Evolutionary conservation across 2,113 vertebrate species (phyloP).

Genomic region (Promerops cafer): DNA sequence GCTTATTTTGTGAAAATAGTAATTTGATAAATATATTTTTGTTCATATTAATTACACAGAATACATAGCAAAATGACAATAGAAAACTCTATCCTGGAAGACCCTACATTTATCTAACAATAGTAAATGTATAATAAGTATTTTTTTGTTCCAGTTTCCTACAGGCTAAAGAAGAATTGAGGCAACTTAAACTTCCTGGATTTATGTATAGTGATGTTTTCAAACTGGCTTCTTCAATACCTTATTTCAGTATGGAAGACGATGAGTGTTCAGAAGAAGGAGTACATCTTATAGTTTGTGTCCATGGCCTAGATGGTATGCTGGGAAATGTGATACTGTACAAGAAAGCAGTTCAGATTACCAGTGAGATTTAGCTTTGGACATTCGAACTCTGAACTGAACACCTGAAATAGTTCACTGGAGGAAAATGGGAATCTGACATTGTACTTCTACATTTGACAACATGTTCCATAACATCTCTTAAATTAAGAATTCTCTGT

Average conservation of each 20-base stretch:
- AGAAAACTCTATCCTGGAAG: not conserved
- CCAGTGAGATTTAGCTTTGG: not conserved
- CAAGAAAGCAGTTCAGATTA: not conserved
- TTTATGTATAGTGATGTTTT: conserved; percentile 94
- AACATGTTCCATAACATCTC: not conserved
- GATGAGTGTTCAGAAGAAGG: conserved; percentile 88
- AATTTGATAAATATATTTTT: not conserved
- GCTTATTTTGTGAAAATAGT: not conserved
- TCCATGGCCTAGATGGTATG: conserved; percentile 95
- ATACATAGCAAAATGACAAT: not conserved
- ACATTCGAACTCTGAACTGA: not conserved
- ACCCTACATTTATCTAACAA: not conserved
- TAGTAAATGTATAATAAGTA: not conserved
- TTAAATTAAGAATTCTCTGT: not conserved
- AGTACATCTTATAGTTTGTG: conserved; percentile 95
- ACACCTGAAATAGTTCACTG: not conserved
- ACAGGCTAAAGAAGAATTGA: conserved; percentile 93
- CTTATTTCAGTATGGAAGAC: conserved; percentile 94
- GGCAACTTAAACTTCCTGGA: conserved; percentile 88
- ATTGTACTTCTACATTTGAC: not conserved
- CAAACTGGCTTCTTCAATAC: conserved; percentile 87
- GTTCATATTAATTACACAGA: not conserved
- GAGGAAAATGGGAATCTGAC: not conserved
- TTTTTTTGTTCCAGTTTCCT: conserved; percentile 80
- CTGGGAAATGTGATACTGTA: not conserved